These are phyloP conservation scores for Cryptoblepharus egeriae DNA, from an alignment of 2,797 vertebrate species.

Conservation along the genomic window DNA sequence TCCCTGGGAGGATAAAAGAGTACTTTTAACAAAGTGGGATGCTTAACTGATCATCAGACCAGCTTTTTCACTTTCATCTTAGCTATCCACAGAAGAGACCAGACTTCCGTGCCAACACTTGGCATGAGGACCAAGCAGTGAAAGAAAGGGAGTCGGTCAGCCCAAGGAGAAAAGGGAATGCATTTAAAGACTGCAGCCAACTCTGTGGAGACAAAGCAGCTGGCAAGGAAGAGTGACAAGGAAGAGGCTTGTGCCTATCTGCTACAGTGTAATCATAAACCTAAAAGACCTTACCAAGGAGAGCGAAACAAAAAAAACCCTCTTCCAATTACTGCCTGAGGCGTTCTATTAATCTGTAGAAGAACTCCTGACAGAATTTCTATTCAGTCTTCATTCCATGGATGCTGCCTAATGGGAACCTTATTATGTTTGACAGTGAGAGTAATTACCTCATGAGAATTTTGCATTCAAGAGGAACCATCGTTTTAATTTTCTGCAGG, in stretches of 20 bases:
- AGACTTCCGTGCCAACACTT: slow-evolving; percentile 62
- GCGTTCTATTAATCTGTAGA: slow-evolving; percentile 64
- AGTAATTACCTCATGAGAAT: slow-evolving; percentile 76
- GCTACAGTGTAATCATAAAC: slow-evolving; percentile 48
- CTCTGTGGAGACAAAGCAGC: slow-evolving; percentile 62
- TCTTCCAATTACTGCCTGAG: slow-evolving; percentile 45
- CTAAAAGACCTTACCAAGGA: slow-evolving; percentile 37
- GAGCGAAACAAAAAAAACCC: slow-evolving; percentile 32
- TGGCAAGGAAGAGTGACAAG: slow-evolving; percentile 51
- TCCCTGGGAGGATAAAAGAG: slow-evolving; percentile 73
- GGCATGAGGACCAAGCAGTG: slow-evolving; percentile 37
- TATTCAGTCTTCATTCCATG: slow-evolving; percentile 68
- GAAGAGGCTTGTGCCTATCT: slow-evolving; percentile 47
- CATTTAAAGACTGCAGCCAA: slow-evolving; percentile 59
- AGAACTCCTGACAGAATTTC: slow-evolving; percentile 56
- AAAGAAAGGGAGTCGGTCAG: slow-evolving; percentile 29
- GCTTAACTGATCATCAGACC: slow-evolving; percentile 63
- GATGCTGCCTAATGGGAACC: slow-evolving; percentile 68
- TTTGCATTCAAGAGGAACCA: slow-evolving; percentile 66
- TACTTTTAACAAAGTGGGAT: slow-evolving; percentile 64
- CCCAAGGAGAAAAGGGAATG: slow-evolving; percentile 60
- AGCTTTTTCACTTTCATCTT: slow-evolving; percentile 72
- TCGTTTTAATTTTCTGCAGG: slow-evolving; percentile 78
- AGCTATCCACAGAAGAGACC: slow-evolving; percentile 47
- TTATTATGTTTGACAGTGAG: slow-evolving; percentile 69